These are phyloP conservation scores for Rhinatrema bivittatum DNA, from an alignment of 2,797 vertebrate genomes.

Conservation along the genomic window DNA sequence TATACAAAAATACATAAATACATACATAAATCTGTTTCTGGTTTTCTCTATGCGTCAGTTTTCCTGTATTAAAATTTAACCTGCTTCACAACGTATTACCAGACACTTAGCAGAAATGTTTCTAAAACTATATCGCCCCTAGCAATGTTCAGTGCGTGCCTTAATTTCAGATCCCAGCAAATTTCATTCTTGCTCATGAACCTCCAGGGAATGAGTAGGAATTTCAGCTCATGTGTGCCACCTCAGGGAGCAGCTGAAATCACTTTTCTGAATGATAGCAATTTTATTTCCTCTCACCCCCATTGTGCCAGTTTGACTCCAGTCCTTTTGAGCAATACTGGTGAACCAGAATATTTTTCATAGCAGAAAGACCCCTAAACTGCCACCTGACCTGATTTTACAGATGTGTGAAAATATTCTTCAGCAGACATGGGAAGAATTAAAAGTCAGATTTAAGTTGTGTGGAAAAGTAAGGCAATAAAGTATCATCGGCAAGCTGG, in stretches of 20 bases:
- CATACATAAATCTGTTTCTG: too few species aligned
- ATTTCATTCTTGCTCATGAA: not conserved
- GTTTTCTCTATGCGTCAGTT: too few species aligned
- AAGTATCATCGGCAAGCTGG: too few species aligned
- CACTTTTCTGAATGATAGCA: not conserved
- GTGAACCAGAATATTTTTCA: too few species aligned
- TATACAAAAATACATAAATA: too few species aligned
- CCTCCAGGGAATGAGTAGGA: not conserved
- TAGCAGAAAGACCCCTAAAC: too few species aligned
- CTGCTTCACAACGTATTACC: not conserved
- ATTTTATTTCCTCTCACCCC: not conserved
- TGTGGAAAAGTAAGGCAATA: too few species aligned
- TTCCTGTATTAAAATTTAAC: not conserved
- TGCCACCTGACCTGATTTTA: too few species aligned
- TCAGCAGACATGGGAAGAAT: too few species aligned
- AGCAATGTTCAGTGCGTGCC: not conserved
- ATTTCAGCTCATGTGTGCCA: not conserved
- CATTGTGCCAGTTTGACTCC: not conserved
- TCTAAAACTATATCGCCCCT: not conserved
- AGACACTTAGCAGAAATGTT: not conserved
- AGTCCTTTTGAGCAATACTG: not conserved
- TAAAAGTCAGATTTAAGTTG: too few species aligned
- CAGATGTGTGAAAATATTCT: too few species aligned
- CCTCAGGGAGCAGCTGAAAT: conserved; percentile 3
- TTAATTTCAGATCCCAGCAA: not conserved